A percentile compares a stretch with the other conserved stretches of the same genome.
phyloP scores from a whole-genome alignment of 2,113 vertebrate species.

The Dunckerocampus dactyliophorus region DNA sequence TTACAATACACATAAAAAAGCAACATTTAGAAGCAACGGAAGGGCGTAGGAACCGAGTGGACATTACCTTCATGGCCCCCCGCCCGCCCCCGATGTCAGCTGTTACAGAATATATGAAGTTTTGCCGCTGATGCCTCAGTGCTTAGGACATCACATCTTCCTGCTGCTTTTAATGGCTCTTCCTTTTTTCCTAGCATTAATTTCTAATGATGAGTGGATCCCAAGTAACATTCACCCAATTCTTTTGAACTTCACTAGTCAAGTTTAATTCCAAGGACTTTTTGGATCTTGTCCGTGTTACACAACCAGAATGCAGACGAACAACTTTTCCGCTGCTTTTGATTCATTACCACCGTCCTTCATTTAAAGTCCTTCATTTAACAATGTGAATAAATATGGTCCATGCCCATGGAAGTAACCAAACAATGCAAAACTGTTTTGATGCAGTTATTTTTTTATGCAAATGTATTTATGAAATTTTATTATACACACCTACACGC shows the following conservation, averaged over 20 bases:
- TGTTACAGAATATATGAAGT: no score
- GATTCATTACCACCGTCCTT: not conserved
- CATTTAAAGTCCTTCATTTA: not conserved
- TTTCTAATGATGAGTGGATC: conserved; percentile 21
- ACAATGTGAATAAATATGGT: not conserved
- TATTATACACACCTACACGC: no score
- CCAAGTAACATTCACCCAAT: not conserved
- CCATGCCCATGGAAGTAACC: not conserved
- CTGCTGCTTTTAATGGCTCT: conserved; percentile 11
- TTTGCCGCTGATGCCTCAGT: conserved; percentile 8
- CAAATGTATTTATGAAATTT: no score
- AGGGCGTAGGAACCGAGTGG: not conserved
- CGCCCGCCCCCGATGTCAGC: conserved; percentile 1
- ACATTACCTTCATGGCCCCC: conserved; percentile 14
- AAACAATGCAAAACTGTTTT: not conserved
- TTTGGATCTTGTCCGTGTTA: not conserved
- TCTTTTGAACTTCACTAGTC: not conserved
- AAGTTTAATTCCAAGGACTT: not conserved
- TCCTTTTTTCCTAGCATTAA: conserved; percentile 22
- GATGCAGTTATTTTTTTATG: not conserved
- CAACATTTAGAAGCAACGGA: no score
- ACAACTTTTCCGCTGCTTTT: not conserved
- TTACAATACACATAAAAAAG: no score
- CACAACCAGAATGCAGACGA: not conserved
- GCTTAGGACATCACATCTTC: not conserved